phyloP scores from a whole-genome alignment of 2,888 invertebrate species.

The Ophioninae sp. region DNA sequence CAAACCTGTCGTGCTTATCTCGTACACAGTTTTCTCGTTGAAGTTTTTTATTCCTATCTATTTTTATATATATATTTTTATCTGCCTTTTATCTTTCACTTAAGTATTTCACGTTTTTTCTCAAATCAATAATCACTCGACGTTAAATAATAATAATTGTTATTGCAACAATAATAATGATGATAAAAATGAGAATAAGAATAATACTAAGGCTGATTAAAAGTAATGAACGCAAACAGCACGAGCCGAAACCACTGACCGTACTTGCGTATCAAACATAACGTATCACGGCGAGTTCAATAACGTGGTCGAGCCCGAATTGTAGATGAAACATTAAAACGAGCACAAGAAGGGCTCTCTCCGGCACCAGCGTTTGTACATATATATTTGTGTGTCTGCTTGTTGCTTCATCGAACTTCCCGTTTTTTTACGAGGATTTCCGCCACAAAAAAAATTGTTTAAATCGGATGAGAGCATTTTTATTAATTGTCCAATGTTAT shows the following conservation, averaged over 20 bases:
- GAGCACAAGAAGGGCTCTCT: slow-evolving; percentile 64
- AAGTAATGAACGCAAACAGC: slow-evolving; percentile 16
- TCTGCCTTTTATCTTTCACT: background rate
- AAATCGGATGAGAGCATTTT: background rate
- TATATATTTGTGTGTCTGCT: slow-evolving; percentile 27
- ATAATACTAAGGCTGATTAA: background rate
- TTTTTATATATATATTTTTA: background rate
- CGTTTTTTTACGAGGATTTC: background rate
- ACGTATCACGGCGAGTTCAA: slow-evolving; percentile 63
- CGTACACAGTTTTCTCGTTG: background rate
- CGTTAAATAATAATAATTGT: background rate
- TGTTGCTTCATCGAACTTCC: slow-evolving; percentile 42
- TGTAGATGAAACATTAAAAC: slow-evolving; percentile 57
- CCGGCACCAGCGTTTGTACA: slow-evolving; percentile 48
- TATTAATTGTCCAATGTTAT: background rate
- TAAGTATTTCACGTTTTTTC: background rate
- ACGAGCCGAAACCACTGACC: slow-evolving; percentile 58
- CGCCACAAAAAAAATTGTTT: background rate
- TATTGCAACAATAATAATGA: background rate
- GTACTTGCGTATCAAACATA: slow-evolving; percentile 62
- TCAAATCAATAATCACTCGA: background rate
- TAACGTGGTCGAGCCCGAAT: slow-evolving; percentile 65
- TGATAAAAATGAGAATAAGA: background rate
- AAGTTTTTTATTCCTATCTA: background rate
- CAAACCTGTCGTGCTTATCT: background rate